Conservation (phyloP, 2,797 vertebrate species). For the Chrysolophus pictus region DNA sequence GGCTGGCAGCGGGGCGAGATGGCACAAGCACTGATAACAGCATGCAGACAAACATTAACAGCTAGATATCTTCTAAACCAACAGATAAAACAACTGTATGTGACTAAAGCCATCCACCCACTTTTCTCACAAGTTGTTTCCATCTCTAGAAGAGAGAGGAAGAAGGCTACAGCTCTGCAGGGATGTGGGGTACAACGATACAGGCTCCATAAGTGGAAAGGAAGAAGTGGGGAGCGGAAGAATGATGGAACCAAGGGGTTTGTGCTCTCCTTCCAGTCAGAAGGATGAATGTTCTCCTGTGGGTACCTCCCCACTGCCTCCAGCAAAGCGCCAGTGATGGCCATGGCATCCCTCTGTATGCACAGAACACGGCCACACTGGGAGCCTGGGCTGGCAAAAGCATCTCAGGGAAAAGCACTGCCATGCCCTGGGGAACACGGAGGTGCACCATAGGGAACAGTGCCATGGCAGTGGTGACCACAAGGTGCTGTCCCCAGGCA, state of each 20-base stretch:
- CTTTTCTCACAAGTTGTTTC: no score
- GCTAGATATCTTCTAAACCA: rapidly evolving
- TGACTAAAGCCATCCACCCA: neutral
- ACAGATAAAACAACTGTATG: neutral
- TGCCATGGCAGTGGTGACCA: neutral
- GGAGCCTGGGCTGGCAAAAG: neutral
- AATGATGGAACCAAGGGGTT: neutral
- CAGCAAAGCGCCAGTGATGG: rapidly evolving
- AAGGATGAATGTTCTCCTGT: no score
- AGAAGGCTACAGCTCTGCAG: rapidly evolving
- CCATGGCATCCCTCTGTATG: rapidly evolving
- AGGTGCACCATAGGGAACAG: neutral
- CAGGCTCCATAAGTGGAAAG: neutral
- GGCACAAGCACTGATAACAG: neutral
- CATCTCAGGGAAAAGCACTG: rapidly evolving
- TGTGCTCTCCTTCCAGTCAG: neutral
- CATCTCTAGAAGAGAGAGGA: neutral
- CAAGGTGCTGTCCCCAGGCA: neutral
- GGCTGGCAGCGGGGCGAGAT: rapidly evolving
- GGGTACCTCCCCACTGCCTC: neutral
- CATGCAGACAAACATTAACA: rapidly evolving
- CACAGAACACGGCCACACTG: rapidly evolving
- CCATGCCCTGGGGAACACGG: rapidly evolving
- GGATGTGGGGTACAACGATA: rapidly evolving
- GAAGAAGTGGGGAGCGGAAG: neutral